These are phyloP conservation scores for Syndactyla subalaris DNA, from an alignment of 2,797 vertebrate genomes.

Conservation along the genomic window DNA sequence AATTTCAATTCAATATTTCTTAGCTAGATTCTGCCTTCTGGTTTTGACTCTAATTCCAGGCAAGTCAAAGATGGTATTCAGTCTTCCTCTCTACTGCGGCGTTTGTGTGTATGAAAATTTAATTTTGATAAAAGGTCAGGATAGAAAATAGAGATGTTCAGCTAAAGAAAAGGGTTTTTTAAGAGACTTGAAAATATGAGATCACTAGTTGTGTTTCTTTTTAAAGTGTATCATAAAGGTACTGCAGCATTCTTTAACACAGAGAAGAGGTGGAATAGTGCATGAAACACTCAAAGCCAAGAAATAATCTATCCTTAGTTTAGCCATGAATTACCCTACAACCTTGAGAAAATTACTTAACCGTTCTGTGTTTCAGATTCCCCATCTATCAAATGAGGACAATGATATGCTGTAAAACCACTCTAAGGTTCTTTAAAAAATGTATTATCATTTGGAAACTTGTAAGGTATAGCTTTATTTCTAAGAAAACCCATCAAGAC, in stretches of 20 bases:
- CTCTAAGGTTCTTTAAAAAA: background rate
- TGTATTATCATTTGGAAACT: background rate
- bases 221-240: background rate
- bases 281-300: background rate
- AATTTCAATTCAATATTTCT: conserved; percentile 1
- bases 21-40: conserved; percentile 26
- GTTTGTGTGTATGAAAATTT: background rate
- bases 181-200: background rate
- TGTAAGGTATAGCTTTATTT: background rate
- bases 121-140: background rate
- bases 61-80: background rate
- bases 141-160: background rate
- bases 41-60: background rate
- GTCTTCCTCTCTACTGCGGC: background rate
- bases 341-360: conserved; percentile 11
- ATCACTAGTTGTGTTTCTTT: background rate
- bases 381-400: background rate
- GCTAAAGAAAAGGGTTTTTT: background rate
- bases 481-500: background rate
- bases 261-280: background rate
- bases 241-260: background rate
- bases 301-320: background rate
- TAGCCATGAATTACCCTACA: background rate
- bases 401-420: background rate
- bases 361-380: background rate